Percentiles rank a stretch among this genome's conserved stretches.
phyloP scores from a whole-genome alignment of 2,797 vertebrate genomes.

The Eurystomus glaucurus region DNA sequence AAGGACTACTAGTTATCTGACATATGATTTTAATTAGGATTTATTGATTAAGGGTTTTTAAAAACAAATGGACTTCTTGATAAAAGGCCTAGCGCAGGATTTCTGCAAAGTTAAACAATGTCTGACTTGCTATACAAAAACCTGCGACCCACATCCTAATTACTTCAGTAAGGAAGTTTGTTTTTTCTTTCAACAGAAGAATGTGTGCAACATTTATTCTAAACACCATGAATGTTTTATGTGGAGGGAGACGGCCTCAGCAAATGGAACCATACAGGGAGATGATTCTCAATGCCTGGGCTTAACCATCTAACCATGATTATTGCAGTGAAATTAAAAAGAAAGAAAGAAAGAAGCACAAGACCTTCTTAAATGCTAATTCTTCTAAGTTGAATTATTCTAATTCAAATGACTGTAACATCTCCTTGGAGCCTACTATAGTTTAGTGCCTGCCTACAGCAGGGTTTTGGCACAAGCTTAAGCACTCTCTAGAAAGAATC shows the following conservation, averaged over 20 bases:
- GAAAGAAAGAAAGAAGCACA: not conserved
- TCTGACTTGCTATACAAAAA: constrained; percentile 10
- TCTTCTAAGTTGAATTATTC: not conserved
- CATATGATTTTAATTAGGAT: constrained; percentile 72
- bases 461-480: not conserved
- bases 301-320: not conserved
- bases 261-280: not conserved
- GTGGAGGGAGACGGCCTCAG: not conserved
- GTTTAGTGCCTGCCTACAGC: not conserved
- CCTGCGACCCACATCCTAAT: constrained; percentile 19
- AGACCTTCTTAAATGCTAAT: not conserved
- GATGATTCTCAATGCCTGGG: not conserved
- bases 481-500: not conserved
- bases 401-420: not conserved
- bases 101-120: constrained; percentile 51
- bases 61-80: constrained; percentile 50
- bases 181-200: not conserved
- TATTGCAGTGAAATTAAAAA: not conserved
- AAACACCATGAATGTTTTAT: not conserved
- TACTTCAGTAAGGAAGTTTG: not conserved
- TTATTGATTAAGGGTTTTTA: constrained; percentile 64
- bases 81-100: not conserved
- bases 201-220: not conserved
- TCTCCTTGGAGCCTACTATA: not conserved
- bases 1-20: constrained; percentile 61